phyloP scores from a whole-genome alignment of 2,797 vertebrate genomes.

The Poeciliopsis turneri region DNA sequence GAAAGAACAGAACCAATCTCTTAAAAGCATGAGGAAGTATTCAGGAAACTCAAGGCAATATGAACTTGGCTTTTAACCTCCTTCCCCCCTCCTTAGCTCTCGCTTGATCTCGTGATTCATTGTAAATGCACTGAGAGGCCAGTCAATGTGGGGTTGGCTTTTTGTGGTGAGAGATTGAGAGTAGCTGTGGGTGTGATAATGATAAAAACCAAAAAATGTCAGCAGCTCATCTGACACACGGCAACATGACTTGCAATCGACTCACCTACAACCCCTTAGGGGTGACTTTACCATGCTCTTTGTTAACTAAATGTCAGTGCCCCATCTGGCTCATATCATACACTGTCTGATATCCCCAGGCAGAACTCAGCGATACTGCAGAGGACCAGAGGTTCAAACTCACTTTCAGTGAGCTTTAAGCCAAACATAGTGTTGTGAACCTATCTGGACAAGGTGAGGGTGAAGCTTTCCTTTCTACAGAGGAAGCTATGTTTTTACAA shows the following conservation, averaged over 20 bases:
- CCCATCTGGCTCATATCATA: conserved; percentile 60
- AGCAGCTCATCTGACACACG: conserved; percentile 70
- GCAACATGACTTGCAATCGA: conserved; percentile 56
- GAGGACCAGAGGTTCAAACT: conserved; percentile 49
- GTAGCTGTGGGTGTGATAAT: conserved; percentile 51
- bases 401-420: conserved; percentile 36
- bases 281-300: conserved; percentile 56
- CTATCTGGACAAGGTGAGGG: conserved; percentile 14
- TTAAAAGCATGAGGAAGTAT: conserved; percentile 20
- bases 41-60: conserved; percentile 30
- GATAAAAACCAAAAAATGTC: conserved; percentile 59
- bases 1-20: not conserved
- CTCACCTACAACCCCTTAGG: conserved; percentile 60
- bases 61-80: conserved; percentile 26
- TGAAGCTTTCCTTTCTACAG: conserved; percentile 9
- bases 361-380: conserved; percentile 43
- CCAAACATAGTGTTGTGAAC: conserved; percentile 20
- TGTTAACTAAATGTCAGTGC: conserved; percentile 76
- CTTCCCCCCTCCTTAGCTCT: conserved; percentile 11
- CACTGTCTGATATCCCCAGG: conserved; percentile 54
- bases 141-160: conserved; percentile 58
- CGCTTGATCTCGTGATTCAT: conserved; percentile 41
- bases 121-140: conserved; percentile 60
- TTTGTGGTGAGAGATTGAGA: conserved; percentile 23
- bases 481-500: not conserved